Evolutionary conservation across 2,888 invertebrate species (phyloP), one percentile per base, ranked within the genome.

Genomic region (Drosophila mimetica): DNA sequence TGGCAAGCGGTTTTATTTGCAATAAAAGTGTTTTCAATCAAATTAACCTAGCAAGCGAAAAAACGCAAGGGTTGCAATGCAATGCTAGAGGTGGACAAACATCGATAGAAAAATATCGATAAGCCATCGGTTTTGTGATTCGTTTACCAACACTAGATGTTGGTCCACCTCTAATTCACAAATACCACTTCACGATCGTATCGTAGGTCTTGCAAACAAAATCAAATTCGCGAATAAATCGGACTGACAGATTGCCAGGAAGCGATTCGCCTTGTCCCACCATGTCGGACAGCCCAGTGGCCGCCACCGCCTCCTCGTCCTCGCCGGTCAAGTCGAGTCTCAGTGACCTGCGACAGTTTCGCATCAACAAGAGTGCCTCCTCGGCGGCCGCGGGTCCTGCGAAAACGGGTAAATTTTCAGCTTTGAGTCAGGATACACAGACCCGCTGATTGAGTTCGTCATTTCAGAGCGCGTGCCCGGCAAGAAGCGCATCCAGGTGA

Each of bases 401-500:
- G 73, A 87, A 80, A 78, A 78, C 65, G 61, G 82, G 82, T 75
- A n/a, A n/a, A n/a, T n/a, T n/a, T n/a, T n/a, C n/a, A n/a, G n/a
- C n/a, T n/a, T n/a, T n/a, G n/a, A n/a, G n/a, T n/a, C n/a, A n/a
- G n/a, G n/a, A n/a, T n/a, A n/a, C n/a, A n/a, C n/a, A n/a, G 13
- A 4, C 13, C 14, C 8, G n/a, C 4, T 11, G 8, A 28, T 3
- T 11, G 16, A 44, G 8, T 28, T 9, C 25, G 1, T 44, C 28
- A 14, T 70, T 54, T 25, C 67, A 91, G 91, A 90, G 70, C 89
- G 88, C 28, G 89, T 91, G 37, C 91, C 91, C n/a, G 92, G 91
- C 18, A 90, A 90, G 66, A 92, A 91, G 61, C 89, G 92, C 18
- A 91, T 92, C 50, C 89, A 88, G 73, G 88, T 90, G 54, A 86